Conservation (phyloP, 2,888 invertebrate genomes). For the Eupithecia dodoneata region DNA sequence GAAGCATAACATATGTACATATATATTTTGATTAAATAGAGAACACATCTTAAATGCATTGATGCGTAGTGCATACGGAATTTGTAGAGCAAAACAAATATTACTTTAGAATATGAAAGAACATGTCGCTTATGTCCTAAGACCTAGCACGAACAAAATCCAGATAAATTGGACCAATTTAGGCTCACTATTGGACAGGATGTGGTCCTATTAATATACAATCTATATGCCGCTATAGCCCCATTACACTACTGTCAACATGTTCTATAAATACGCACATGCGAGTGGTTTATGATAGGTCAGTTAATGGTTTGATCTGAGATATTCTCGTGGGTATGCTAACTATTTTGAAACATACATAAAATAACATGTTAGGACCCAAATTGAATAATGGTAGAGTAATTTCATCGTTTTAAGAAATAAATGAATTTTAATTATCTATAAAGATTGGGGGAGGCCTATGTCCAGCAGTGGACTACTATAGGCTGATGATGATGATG, state of each 20-base stretch:
- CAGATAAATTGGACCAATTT: constrained; percentile 32
- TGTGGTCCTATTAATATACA: constrained; percentile 39
- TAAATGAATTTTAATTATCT: no score
- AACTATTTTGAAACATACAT: background rate
- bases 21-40: background rate
- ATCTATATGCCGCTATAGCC: constrained; percentile 29
- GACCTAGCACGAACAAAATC: constrained; percentile 9
- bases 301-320: constrained; percentile 5
- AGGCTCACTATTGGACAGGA: constrained; percentile 30
- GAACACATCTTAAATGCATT: background rate
- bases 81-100: constrained; percentile 11
- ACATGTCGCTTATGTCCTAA: background rate
- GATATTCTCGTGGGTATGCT: background rate
- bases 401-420: no score
- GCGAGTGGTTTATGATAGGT: constrained; percentile 18
- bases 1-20: background rate
- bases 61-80: background rate
- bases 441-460: no score
- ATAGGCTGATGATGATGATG: no score
- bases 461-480: no score
- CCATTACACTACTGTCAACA: constrained; percentile 27
- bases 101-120: background rate
- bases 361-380: no score
- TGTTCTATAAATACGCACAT: constrained; percentile 30
- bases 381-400: no score